phyloP scores from a whole-genome alignment of 2,797 vertebrate species.

The Danio tinwini region DNA sequence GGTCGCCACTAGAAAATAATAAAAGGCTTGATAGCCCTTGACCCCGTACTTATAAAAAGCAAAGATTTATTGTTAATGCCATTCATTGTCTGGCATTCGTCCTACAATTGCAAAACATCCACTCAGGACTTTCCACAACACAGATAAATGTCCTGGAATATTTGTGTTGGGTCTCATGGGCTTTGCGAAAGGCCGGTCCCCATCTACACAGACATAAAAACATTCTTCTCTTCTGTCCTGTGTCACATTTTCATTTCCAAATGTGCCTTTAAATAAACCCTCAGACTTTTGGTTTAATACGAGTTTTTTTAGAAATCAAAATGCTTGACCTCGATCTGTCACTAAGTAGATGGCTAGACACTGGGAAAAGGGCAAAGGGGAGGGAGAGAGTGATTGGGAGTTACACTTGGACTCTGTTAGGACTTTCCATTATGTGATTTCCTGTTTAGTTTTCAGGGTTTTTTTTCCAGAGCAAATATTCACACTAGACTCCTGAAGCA shows the following conservation, averaged over 20 bases:
- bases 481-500: not conserved
- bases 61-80: not conserved
- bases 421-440: constrained; percentile 43
- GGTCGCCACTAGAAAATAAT: not conserved
- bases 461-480: constrained; percentile 5
- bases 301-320: not conserved
- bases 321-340: constrained; percentile 1
- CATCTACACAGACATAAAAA: not conserved
- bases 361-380: constrained; percentile 1
- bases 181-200: constrained; percentile 7
- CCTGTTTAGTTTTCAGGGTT: constrained; percentile 24
- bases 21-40: not conserved
- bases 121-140: constrained; percentile 16
- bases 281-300: not conserved
- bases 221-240: not conserved
- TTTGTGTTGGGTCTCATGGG: constrained; percentile 31
- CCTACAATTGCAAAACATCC: constrained; percentile 21
- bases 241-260: constrained; percentile 23
- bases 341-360: constrained; percentile 2
- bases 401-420: constrained; percentile 29
- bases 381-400: constrained; percentile 3
- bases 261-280: constrained; percentile 14
- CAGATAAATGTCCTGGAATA: constrained; percentile 11
- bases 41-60: not conserved
- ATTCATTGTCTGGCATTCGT: not conserved